A percentile compares a stretch with the other conserved stretches of the same genome.
Conservation (phyloP, 2,113 vertebrate genomes). For the Crotalus tigris region DNA sequence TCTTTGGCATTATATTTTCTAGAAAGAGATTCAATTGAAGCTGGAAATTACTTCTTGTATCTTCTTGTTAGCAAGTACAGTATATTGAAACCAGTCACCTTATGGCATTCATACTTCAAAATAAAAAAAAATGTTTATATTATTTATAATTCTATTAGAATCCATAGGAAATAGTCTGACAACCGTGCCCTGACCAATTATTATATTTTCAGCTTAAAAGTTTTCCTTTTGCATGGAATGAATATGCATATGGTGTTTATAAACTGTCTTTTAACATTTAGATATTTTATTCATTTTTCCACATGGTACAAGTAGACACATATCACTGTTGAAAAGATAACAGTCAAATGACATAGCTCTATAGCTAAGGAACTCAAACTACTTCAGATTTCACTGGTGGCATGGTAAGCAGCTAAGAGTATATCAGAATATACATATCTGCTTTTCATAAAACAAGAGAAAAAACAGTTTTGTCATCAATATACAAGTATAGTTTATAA, state of each 20-base stretch:
- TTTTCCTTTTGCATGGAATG: constrained; percentile 65
- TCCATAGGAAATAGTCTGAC: constrained; percentile 55
- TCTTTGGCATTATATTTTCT: background rate
- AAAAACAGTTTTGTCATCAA: constrained; percentile 48
- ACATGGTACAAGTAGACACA: constrained; percentile 71
- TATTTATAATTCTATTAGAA: constrained; percentile 22
- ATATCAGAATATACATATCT: constrained; percentile 7
- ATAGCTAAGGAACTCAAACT: constrained; percentile 57
- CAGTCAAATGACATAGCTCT: constrained; percentile 63
- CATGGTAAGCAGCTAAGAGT: constrained; percentile 47
- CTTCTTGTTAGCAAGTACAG: constrained; percentile 9
- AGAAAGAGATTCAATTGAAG: background rate
- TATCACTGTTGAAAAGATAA: constrained; percentile 67
- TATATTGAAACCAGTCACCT: background rate
- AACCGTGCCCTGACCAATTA: constrained; percentile 54
- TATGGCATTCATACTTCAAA: background rate
- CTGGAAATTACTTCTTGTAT: background rate
- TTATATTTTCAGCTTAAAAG: constrained; percentile 66
- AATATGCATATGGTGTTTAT: constrained; percentile 73
- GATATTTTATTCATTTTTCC: constrained; percentile 73
- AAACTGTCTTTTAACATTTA: constrained; percentile 71
- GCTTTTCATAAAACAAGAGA: constrained; percentile 21
- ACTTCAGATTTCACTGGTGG: constrained; percentile 53
- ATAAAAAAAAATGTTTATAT: constrained; percentile 38
- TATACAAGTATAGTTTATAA: constrained; percentile 48